Conservation (phyloP, 2,797 vertebrate species). For the Tarsius wallacei region DNA sequence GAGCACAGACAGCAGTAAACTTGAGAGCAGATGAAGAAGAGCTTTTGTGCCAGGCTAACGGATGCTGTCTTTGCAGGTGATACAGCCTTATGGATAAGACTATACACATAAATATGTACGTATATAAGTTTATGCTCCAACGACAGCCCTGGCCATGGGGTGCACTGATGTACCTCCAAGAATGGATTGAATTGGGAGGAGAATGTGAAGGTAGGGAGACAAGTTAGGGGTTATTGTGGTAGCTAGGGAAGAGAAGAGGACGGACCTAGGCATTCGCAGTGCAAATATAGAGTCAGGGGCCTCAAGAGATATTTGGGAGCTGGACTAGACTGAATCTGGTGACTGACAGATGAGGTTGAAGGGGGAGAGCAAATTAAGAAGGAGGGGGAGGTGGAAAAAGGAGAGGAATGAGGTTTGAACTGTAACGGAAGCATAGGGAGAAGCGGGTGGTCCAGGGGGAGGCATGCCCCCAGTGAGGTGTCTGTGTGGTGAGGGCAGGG, state of each 20-base stretch:
- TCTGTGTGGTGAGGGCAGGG: rapidly evolving
- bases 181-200: background rate
- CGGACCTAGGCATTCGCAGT: rapidly evolving
- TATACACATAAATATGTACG: rapidly evolving
- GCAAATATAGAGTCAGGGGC: rapidly evolving
- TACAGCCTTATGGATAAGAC: background rate
- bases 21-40: background rate
- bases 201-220: background rate
- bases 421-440: rapidly evolving
- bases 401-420: background rate
- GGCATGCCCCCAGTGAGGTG: rapidly evolving
- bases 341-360: rapidly evolving
- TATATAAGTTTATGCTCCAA: background rate
- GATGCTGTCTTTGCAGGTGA: background rate
- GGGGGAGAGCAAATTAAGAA: background rate
- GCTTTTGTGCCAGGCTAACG: rapidly evolving
- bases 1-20: background rate
- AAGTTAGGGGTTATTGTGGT: rapidly evolving
- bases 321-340: background rate
- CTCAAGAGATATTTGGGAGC: rapidly evolving
- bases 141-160: background rate
- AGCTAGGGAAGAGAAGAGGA: background rate
- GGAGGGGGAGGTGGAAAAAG: no score
- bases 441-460: rapidly evolving
- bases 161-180: no score